Conservation (phyloP, 2,113 vertebrate genomes). For the Bucco capensis region DNA sequence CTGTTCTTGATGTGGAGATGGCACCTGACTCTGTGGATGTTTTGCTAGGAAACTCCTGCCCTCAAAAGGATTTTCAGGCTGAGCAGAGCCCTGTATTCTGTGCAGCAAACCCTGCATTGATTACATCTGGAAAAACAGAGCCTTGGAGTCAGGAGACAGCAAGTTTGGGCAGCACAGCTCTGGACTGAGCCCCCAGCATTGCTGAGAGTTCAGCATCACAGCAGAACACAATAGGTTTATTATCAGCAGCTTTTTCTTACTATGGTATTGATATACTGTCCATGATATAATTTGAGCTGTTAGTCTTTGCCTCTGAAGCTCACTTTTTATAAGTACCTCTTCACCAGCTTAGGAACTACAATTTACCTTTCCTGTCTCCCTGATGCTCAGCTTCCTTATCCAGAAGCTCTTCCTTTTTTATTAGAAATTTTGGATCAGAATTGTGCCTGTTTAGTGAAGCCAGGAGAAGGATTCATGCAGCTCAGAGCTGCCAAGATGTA, state of each 20-base stretch:
- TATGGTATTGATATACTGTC: background rate
- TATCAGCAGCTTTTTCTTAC: background rate
- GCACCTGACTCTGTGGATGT: background rate
- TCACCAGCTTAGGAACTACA: background rate
- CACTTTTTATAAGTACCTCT: background rate
- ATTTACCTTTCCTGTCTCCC: background rate
- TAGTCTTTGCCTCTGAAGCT: background rate
- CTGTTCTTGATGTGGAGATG: background rate
- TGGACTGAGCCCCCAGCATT: background rate
- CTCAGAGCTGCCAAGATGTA: background rate
- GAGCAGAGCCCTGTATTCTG: too few relatives aligned
- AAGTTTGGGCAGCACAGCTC: accelerated
- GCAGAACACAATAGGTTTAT: background rate
- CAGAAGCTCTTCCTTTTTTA: background rate
- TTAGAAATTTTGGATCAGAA: background rate
- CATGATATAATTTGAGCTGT: background rate
- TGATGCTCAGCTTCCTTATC: background rate
- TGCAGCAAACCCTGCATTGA: too few relatives aligned
- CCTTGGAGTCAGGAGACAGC: background rate
- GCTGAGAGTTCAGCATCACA: background rate
- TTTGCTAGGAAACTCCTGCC: background rate
- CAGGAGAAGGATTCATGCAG: background rate
- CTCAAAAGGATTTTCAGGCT: background rate
- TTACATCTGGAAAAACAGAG: too few relatives aligned
- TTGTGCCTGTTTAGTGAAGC: background rate